Evolutionary conservation across 2,888 invertebrate species (phyloP).

Genomic region (Ecdyonurus torrentis): DNA sequence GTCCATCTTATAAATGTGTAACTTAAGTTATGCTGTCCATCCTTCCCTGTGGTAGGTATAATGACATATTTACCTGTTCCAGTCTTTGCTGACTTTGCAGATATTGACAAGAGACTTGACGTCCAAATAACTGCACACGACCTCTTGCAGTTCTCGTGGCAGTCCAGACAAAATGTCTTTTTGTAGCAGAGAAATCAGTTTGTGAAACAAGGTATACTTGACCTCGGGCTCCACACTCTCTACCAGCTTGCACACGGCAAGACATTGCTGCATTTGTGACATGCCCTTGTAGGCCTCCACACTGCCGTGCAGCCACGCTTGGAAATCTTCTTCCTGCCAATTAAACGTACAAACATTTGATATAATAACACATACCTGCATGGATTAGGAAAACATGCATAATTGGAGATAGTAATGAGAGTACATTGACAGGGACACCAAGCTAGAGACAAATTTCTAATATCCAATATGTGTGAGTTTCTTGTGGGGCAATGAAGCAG

Average conservation of each 20-base stretch:
- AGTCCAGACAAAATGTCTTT: not conserved
- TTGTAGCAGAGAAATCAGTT: not conserved
- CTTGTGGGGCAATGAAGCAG: too few relatives aligned
- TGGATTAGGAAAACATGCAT: too few relatives aligned
- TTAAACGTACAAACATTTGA: not conserved
- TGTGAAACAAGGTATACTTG: not conserved
- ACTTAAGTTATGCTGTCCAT: too few relatives aligned
- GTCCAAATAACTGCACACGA: not conserved
- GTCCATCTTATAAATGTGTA: too few relatives aligned
- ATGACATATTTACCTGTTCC: not conserved
- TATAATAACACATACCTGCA: too few relatives aligned
- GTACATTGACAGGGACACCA: too few relatives aligned
- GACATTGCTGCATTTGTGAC: not conserved
- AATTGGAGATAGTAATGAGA: too few relatives aligned
- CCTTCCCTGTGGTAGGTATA: too few relatives aligned
- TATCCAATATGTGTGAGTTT: too few relatives aligned
- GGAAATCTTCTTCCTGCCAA: not conserved
- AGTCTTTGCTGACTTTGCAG: not conserved
- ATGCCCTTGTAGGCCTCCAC: not conserved
- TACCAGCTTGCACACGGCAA: not conserved
- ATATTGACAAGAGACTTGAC: not conserved
- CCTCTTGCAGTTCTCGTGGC: not conserved
- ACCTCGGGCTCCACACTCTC: not conserved
- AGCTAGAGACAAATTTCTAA: too few relatives aligned
- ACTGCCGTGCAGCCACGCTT: not conserved